A percentile compares a stretch with the other conserved stretches of the same genome.
These are phyloP conservation scores for Aphrocallistes beatrix DNA, from an alignment of 37 sponge, comb jelly and placozoan genomes.

Conservation along the genomic window DNA sequence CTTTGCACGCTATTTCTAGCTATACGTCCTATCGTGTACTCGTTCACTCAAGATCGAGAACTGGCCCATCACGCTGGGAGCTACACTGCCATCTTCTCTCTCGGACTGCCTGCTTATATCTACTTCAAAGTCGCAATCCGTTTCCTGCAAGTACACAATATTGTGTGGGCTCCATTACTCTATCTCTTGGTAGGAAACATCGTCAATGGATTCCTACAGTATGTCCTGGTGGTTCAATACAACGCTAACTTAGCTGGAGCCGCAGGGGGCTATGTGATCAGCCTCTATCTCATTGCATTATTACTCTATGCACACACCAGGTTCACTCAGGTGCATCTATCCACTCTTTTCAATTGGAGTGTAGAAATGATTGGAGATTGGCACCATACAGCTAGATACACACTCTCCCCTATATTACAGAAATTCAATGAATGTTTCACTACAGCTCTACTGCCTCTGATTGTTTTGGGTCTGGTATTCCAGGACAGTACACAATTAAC, in stretches of 20 bases:
- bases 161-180: neutral
- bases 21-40: conserved; percentile 13
- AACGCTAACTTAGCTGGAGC: neutral
- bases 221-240: neutral
- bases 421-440: neutral
- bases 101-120: neutral
- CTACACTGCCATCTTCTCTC: neutral
- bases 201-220: neutral
- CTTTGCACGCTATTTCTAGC: neutral
- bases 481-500: neutral
- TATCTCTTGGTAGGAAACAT: neutral
- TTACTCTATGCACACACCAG: neutral
- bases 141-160: neutral
- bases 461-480: neutral
- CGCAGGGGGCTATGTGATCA: neutral
- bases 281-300: neutral
- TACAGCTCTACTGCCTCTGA: neutral
- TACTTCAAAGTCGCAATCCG: neutral
- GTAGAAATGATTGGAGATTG: neutral
- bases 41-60: neutral
- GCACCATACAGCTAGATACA: neutral
- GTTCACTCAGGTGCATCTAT: neutral
- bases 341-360: neutral
- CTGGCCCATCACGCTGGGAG: neutral
- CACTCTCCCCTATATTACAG: neutral